A percentile compares a stretch with the other conserved stretches of the same genome.
Conservation (phyloP, 2,797 vertebrate species). For the Kryptopterus vitreolus region DNA sequence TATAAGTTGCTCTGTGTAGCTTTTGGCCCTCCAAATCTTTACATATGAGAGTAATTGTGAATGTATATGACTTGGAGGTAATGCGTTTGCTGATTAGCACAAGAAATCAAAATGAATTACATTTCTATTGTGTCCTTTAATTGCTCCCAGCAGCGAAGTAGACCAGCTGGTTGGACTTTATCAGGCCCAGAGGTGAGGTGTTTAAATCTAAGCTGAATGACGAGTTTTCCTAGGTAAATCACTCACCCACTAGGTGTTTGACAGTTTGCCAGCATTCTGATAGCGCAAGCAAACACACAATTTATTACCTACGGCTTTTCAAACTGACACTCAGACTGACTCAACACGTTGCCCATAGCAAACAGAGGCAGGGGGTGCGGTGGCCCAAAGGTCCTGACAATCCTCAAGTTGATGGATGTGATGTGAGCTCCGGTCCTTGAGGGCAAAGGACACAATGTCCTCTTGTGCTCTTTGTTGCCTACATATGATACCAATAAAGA, state of each 20-base stretch:
- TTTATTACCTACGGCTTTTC: slow-evolving; percentile 34
- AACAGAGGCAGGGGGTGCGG: background rate
- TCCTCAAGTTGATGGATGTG: slow-evolving; percentile 13
- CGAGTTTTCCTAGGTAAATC: slow-evolving; percentile 48
- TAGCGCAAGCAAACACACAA: slow-evolving; percentile 34
- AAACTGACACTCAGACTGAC: slow-evolving; percentile 6
- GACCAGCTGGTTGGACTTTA: slow-evolving; percentile 35
- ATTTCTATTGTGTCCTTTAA: slow-evolving; percentile 45
- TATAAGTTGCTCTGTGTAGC: slow-evolving; percentile 6
- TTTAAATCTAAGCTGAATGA: slow-evolving; percentile 54
- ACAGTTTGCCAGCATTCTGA: slow-evolving; percentile 44
- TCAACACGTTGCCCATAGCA: slow-evolving; percentile 20
- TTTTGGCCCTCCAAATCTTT: slow-evolving; percentile 1
- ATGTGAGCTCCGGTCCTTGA: background rate
- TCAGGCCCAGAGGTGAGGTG: slow-evolving; percentile 24
- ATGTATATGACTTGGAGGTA: slow-evolving; percentile 14
- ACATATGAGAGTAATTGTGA: slow-evolving; percentile 34
- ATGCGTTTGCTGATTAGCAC: slow-evolving; percentile 38
- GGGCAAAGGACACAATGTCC: slow-evolving; percentile 8
- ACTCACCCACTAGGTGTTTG: slow-evolving; percentile 41
- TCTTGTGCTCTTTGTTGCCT: slow-evolving; percentile 5
- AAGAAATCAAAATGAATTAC: slow-evolving; percentile 52
- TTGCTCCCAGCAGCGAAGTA: slow-evolving; percentile 38
- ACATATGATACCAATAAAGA: slow-evolving; percentile 17
- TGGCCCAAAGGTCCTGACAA: slow-evolving; percentile 4